Conservation (phyloP, 1,140 invertebrate species). For the Cyclina sinensis region DNA sequence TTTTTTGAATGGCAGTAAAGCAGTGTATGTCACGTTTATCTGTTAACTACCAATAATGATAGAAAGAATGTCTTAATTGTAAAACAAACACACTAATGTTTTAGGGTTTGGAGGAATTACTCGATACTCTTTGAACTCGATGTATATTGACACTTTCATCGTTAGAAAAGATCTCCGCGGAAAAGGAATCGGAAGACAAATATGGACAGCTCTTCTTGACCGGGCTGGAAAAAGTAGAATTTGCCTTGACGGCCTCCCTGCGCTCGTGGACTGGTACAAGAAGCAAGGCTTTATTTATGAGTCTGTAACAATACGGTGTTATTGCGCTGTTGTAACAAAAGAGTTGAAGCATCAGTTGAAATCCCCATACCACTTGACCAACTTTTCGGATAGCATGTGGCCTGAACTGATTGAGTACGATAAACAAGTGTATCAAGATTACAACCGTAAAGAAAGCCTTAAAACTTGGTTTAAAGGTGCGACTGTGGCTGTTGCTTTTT, state of each 20-base stretch:
- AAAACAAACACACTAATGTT: neutral
- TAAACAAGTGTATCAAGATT: slow-evolving; percentile 8
- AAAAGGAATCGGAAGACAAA: neutral
- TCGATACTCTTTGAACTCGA: neutral
- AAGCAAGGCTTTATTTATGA: slow-evolving; percentile 21
- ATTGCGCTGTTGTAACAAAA: neutral
- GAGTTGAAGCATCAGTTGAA: neutral
- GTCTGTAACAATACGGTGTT: neutral
- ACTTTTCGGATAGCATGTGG: slow-evolving; percentile 7
- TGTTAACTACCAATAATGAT: neutral
- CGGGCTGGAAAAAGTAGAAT: neutral
- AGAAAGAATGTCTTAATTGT: neutral
- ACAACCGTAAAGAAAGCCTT: neutral
- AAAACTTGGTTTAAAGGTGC: neutral
- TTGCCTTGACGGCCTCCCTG: neutral
- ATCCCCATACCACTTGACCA: neutral
- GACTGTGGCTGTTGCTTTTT: neutral
- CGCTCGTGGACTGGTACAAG: neutral
- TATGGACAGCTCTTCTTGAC: neutral
- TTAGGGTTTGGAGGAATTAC: slow-evolving; percentile 21
- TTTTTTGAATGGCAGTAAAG: neutral
- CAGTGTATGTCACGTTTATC: neutral
- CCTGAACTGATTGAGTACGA: neutral
- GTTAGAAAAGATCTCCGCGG: slow-evolving; percentile 21
- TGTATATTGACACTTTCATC: neutral